Percentiles rank a stretch among this genome's conserved stretches.
phyloP scores from a whole-genome alignment of 2,113 vertebrate species.

The Struthio camelus region DNA sequence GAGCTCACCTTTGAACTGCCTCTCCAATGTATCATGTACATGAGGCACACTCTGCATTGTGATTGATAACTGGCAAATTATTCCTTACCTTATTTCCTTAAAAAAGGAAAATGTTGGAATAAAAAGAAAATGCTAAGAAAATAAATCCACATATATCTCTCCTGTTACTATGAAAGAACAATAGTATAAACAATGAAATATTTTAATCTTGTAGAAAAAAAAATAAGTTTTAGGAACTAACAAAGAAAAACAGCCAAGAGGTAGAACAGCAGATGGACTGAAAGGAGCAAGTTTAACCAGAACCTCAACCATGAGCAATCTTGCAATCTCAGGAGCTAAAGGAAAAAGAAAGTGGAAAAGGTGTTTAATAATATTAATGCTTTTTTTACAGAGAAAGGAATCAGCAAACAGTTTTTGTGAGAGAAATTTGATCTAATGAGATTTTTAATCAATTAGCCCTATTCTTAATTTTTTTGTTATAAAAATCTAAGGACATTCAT shows the following conservation, averaged over 20 bases:
- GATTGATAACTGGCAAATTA: not conserved
- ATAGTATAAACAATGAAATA: not conserved
- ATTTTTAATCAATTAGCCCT: not conserved
- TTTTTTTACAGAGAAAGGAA: not conserved
- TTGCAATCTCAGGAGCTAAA: not conserved
- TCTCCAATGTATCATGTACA: not conserved
- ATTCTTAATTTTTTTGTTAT: not conserved
- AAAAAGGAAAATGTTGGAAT: too few relatives aligned
- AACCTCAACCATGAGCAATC: not conserved
- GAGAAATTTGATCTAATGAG: not conserved
- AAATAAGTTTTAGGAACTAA: not conserved
- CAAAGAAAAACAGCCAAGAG: not conserved
- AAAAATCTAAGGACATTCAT: not conserved
- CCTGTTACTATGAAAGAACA: not conserved
- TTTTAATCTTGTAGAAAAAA: not conserved
- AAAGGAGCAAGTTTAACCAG: not conserved
- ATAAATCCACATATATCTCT: not conserved
- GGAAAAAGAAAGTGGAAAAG: not conserved
- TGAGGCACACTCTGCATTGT: not conserved
- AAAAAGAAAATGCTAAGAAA: not conserved
- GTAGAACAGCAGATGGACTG: not conserved
- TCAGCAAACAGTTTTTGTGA: not conserved
- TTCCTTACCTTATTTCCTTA: too few relatives aligned
- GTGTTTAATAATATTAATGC: not conserved
- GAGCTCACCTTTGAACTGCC: not conserved